A percentile compares a stretch with the other conserved stretches of the same genome.
Conservation (phyloP, 2,888 invertebrate species). For the Nipponacmea schrenckii region DNA sequence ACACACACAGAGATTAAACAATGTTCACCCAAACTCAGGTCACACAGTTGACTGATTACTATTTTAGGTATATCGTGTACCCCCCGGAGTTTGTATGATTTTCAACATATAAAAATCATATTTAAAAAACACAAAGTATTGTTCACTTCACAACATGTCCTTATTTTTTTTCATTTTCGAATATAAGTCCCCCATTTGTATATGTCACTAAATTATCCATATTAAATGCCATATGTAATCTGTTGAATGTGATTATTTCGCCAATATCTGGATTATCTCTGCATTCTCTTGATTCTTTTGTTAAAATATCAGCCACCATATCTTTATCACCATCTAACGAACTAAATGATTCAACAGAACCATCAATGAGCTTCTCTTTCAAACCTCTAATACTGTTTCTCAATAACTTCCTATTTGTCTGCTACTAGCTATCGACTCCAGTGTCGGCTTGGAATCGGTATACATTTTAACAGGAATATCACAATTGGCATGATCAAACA, state of each 20-base stretch:
- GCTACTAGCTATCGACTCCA: neutral
- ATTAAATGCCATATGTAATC: too few relatives aligned
- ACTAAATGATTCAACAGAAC: constrained; percentile 6
- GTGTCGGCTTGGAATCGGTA: constrained; percentile 3
- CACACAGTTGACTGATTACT: too few relatives aligned
- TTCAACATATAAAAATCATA: too few relatives aligned
- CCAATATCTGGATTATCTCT: too few relatives aligned
- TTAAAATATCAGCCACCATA: constrained; percentile 5
- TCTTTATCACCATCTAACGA: constrained; percentile 2
- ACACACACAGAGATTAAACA: too few relatives aligned
- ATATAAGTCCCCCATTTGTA: neutral
- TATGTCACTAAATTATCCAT: too few relatives aligned
- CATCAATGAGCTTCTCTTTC: too few relatives aligned
- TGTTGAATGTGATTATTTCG: too few relatives aligned
- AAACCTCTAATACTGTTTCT: constrained; percentile 5
- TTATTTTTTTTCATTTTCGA: neutral
- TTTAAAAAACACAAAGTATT: too few relatives aligned
- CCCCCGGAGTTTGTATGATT: too few relatives aligned
- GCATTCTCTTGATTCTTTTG: neutral
- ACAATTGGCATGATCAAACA: neutral
- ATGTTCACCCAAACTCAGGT: too few relatives aligned
- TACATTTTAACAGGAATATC: neutral
- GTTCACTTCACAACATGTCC: constrained; percentile 6
- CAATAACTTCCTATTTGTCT: constrained; percentile 5
- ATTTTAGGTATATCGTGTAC: too few relatives aligned